Conservation (phyloP, 2,113 vertebrate species). For the Pseudorasbora parva region DNA sequence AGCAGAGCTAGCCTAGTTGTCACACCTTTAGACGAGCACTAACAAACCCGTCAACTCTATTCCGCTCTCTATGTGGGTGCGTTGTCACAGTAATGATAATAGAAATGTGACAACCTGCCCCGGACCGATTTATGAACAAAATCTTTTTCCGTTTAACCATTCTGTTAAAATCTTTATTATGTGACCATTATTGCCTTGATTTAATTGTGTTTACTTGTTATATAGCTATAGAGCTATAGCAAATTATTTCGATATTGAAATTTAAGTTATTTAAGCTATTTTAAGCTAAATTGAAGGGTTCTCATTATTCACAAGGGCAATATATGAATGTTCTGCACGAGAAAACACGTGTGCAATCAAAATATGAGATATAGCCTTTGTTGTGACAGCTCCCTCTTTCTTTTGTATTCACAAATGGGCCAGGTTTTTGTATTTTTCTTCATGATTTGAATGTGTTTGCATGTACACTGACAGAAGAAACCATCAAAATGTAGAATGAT, state of each 20-base stretch:
- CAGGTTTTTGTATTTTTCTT: neutral
- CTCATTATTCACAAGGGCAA: neutral
- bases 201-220: neutral
- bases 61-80: neutral
- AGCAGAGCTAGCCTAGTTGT: too few relatives aligned
- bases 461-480: too few relatives aligned
- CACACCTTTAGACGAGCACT: too few relatives aligned
- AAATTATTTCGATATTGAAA: neutral
- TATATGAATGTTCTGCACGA: neutral
- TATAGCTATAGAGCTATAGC: neutral
- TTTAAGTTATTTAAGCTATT: too few relatives aligned
- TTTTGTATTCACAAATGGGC: constrained; percentile 1
- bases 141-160: neutral
- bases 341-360: neutral
- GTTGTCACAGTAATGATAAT: neutral
- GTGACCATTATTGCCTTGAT: neutral
- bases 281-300: neutral
- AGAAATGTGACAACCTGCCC: neutral
- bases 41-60: too few relatives aligned
- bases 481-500: too few relatives aligned
- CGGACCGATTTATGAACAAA: neutral
- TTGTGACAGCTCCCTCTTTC: neutral
- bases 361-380: neutral
- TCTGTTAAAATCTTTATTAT: too few relatives aligned
- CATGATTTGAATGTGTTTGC: too few relatives aligned